Conservation (phyloP, 64 coral and sea anemone species). For the Pachyseris speciosa region DNA sequence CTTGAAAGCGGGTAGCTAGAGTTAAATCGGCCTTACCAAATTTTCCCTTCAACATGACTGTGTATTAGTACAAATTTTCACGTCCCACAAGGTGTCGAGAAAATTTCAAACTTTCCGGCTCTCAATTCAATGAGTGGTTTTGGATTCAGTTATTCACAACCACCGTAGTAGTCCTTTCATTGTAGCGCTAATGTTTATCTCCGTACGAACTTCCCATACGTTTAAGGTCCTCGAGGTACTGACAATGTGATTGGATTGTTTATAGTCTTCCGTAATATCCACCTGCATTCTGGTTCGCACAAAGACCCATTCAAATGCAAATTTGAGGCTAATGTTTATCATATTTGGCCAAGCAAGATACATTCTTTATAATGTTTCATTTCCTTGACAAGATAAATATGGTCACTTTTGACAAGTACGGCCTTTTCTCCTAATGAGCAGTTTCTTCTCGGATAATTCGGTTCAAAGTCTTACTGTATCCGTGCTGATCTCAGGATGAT, state of each 20-base stretch:
- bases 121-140: not conserved
- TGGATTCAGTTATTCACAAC: not conserved
- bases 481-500: too few relatives aligned
- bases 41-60: conserved; percentile 54
- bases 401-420: not conserved
- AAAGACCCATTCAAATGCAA: conserved; percentile 44
- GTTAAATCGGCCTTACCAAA: conserved; percentile 49
- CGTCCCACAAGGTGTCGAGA: not conserved
- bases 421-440: not conserved
- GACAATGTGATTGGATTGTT: conserved; percentile 4
- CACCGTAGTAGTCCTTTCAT: not conserved
- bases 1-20: conserved; percentile 66
- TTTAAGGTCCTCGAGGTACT: not conserved
- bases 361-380: not conserved
- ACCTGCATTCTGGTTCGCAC: not conserved
- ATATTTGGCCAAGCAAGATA: not conserved
- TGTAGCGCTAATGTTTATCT: not conserved
- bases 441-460: too few relatives aligned
- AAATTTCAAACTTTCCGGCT: not conserved
- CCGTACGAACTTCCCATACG: not conserved
- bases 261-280: conserved; percentile 3
- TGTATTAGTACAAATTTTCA: not conserved
- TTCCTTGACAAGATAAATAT: not conserved
- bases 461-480: too few relatives aligned
- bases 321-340: not conserved